These are phyloP conservation scores for Sander lucioperca DNA, from an alignment of 2,113 vertebrate genomes.

Conservation along the genomic window DNA sequence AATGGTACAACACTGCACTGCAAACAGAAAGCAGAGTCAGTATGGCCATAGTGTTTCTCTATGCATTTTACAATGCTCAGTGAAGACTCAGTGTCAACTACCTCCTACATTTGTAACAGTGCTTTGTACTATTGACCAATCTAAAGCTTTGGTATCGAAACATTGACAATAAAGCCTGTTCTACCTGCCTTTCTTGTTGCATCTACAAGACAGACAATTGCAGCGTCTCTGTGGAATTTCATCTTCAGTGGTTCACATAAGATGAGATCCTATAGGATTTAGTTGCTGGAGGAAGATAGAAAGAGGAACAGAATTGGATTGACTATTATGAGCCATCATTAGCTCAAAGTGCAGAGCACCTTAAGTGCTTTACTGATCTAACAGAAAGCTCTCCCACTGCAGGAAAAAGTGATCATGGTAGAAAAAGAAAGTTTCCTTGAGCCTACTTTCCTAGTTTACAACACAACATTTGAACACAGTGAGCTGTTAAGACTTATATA, in stretches of 20 bases:
- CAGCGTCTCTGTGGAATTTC: constrained; percentile 17
- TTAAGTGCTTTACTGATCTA: constrained; percentile 12
- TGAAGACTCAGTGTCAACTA: constrained; percentile 73
- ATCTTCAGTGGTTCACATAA: constrained; percentile 2
- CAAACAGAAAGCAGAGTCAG: constrained; percentile 60
- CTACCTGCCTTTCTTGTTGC: constrained; percentile 32
- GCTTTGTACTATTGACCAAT: constrained; percentile 71
- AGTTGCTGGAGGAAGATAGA: constrained; percentile 10
- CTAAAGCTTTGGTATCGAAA: constrained; percentile 54
- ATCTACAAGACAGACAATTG: constrained; percentile 6
- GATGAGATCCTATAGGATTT: constrained; percentile 23
- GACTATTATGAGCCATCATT: constrained; percentile 28
- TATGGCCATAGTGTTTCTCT: constrained; percentile 75
- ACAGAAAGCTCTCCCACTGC: constrained; percentile 8
- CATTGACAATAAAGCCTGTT: constrained; percentile 72
- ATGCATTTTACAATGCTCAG: constrained; percentile 76
- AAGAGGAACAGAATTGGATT: constrained; percentile 9
- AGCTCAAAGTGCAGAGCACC: constrained; percentile 16
- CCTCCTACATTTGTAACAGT: constrained; percentile 78
- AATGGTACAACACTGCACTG: constrained; percentile 61
- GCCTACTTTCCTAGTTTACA: neutral
- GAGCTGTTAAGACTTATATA: neutral
- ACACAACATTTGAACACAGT: neutral
- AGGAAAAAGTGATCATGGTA: neutral
- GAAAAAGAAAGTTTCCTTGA: neutral